phyloP scores from a whole-genome alignment of 2,888 invertebrate genomes.

The Thymelicus sylvestris region DNA sequence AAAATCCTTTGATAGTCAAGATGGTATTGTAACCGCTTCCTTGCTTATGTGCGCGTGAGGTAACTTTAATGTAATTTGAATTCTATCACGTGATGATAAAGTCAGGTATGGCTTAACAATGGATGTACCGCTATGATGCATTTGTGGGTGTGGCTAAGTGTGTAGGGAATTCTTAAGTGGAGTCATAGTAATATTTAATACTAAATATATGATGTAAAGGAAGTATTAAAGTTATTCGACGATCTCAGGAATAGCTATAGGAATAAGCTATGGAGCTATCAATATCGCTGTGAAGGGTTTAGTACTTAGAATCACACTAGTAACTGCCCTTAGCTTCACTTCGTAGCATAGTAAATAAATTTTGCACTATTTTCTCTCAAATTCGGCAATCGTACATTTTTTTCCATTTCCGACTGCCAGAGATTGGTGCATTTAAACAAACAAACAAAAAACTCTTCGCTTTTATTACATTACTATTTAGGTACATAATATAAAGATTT shows the following conservation, averaged over 20 bases:
- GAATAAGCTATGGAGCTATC: too few species aligned
- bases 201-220: not conserved
- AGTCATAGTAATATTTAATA: constrained; percentile 21
- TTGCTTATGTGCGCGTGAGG: constrained; percentile 34
- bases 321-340: not conserved
- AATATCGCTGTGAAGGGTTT: too few species aligned
- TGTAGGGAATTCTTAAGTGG: constrained; percentile 30
- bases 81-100: constrained; percentile 19
- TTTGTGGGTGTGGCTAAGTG: constrained; percentile 31
- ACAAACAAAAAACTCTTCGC: too few species aligned
- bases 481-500: too few species aligned
- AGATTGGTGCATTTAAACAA: too few species aligned
- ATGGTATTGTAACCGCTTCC: constrained; percentile 44
- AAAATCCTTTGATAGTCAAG: constrained; percentile 38
- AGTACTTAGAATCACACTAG: not conserved
- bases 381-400: too few species aligned
- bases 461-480: too few species aligned
- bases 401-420: too few species aligned
- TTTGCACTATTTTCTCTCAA: too few species aligned
- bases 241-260: not conserved
- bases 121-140: constrained; percentile 20
- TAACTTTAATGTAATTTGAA: constrained; percentile 17
- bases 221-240: not conserved
- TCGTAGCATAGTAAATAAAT: too few species aligned
- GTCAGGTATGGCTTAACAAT: constrained; percentile 21